Evolutionary conservation across 2,797 vertebrate genomes (phyloP).

Genomic region (Myripristis jacobus): DNA sequence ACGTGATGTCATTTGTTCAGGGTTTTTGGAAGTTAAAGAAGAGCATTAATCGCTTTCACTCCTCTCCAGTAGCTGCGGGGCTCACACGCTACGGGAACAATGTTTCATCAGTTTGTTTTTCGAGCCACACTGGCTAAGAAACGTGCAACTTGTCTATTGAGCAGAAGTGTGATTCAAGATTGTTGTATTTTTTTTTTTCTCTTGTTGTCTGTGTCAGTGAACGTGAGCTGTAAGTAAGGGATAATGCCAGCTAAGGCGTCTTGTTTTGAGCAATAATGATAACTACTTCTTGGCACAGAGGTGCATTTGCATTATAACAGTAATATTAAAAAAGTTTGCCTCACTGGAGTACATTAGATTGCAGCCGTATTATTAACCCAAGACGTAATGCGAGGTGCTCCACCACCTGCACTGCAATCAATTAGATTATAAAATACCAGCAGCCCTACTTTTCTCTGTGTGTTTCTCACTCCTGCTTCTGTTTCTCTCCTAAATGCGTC

Average conservation of each 20-base stretch:
- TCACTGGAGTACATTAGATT: neutral
- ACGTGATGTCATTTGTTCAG: conserved; percentile 51
- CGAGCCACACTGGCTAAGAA: conserved; percentile 27
- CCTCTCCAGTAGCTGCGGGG: conserved; percentile 36
- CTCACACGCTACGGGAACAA: neutral
- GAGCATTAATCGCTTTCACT: conserved; percentile 38
- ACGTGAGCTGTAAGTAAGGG: neutral
- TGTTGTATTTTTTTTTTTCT: neutral
- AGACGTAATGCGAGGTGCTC: conserved; percentile 10
- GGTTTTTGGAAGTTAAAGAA: conserved; percentile 37
- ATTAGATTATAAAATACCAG: conserved; percentile 35
- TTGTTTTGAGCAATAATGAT: conserved; percentile 10
- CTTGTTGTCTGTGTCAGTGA: conserved; percentile 11
- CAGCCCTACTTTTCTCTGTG: conserved; percentile 30
- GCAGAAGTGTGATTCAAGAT: neutral
- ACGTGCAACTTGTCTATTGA: conserved; percentile 1
- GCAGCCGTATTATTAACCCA: conserved; percentile 6
- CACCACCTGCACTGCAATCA: conserved; percentile 28
- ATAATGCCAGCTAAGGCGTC: neutral
- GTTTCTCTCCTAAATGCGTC: conserved; percentile 60
- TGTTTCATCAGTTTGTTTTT: conserved; percentile 22
- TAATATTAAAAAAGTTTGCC: conserved; percentile 7
- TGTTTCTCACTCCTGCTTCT: conserved; percentile 47
- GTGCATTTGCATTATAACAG: conserved; percentile 29
- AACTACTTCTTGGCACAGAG: conserved; percentile 10